These are phyloP conservation scores for Phallusia fumigata DNA, from an alignment of 23 tunicate genomes.

Conservation along the genomic window DNA sequence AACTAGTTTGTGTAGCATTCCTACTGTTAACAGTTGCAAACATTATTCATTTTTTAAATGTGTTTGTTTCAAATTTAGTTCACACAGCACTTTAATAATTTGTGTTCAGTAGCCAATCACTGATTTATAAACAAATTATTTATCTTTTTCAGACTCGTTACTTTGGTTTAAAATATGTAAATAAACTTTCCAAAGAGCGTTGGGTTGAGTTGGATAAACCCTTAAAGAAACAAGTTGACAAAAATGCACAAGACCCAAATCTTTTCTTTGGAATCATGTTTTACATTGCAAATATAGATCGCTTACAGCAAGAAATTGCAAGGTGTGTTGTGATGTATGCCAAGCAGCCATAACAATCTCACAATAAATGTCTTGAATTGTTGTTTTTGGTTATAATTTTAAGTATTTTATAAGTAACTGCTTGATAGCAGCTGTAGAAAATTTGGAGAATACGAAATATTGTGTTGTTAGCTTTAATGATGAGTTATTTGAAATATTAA, in stretches of 20 bases:
- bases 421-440: no score
- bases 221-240: conserved; percentile 85
- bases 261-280: conserved; percentile 80
- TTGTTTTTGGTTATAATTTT: not conserved
- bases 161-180: conserved; percentile 70
- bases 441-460: no score
- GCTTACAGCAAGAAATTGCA: conserved; percentile 80
- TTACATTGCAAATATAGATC: conserved; percentile 80
- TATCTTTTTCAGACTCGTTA: conserved; percentile 38
- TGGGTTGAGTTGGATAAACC: conserved; percentile 95
- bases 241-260: conserved; percentile 73
- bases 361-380: not conserved
- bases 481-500: no score
- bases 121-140: no score
- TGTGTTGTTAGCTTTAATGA: no score
- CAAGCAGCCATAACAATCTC: not conserved
- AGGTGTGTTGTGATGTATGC: conserved; percentile 42
- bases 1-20: no score
- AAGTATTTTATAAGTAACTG: not conserved
- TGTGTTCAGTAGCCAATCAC: no score
- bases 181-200: conserved; percentile 60
- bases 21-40: no score
- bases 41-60: no score
- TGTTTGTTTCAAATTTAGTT: no score
- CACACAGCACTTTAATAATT: no score